Conservation (phyloP, 2,888 invertebrate species). For the Tetrapedia diversipes region DNA sequence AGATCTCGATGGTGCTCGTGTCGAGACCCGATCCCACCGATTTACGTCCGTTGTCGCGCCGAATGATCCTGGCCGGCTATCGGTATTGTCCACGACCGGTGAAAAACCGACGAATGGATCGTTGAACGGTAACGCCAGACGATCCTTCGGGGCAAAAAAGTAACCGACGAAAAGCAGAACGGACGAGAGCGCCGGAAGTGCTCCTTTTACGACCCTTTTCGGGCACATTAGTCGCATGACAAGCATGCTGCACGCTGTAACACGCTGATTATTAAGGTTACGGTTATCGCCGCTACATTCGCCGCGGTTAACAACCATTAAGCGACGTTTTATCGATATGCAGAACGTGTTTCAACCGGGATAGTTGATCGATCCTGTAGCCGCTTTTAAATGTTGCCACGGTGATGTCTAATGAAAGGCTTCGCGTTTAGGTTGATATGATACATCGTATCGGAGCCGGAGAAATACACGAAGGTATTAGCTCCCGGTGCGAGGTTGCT, state of each 20-base stretch:
- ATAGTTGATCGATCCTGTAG: slow-evolving; percentile 19
- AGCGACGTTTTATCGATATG: slow-evolving; percentile 74
- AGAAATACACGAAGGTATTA: background rate
- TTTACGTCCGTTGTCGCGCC: slow-evolving; percentile 48
- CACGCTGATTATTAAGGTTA: slow-evolving; percentile 78
- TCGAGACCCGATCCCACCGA: slow-evolving; percentile 28
- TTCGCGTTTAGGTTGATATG: background rate
- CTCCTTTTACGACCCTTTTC: slow-evolving; percentile 69
- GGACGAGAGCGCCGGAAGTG: slow-evolving; percentile 20
- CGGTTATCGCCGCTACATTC: slow-evolving; percentile 74
- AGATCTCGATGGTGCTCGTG: slow-evolving; percentile 42
- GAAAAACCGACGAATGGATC: slow-evolving; percentile 43
- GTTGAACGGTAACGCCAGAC: slow-evolving; percentile 21
- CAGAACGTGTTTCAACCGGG: slow-evolving; percentile 52
- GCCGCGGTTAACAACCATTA: slow-evolving; percentile 66
- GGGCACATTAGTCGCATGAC: slow-evolving; percentile 66
- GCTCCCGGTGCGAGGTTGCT: background rate
- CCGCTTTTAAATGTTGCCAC: slow-evolving; percentile 9
- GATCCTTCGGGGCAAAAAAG: background rate
- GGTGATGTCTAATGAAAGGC: background rate
- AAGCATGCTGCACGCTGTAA: slow-evolving; percentile 65
- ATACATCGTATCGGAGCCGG: too few relatives aligned
- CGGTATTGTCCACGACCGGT: slow-evolving; percentile 41
- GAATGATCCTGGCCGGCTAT: slow-evolving; percentile 33
- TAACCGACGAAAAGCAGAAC: background rate